Conservation (phyloP, 2,888 invertebrate species). For the Erpobdella octoculata region DNA sequence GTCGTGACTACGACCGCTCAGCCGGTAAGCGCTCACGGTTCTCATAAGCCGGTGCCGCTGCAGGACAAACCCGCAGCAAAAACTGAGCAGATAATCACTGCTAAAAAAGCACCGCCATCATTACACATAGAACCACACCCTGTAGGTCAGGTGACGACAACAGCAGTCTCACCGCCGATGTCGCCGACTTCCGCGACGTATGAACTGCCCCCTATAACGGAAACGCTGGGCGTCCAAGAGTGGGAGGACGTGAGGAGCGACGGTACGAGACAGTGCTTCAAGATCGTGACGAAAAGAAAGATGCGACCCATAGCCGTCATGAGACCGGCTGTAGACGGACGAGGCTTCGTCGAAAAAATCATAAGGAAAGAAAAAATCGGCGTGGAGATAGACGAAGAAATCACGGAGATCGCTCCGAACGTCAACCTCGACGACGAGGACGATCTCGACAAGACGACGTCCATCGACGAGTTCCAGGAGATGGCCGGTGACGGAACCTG, state of each 20-base stretch:
- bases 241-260: slow-evolving; percentile 16
- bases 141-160: slow-evolving; percentile 1
- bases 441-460: not conserved
- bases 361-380: slow-evolving; percentile 21
- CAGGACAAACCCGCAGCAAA: not conserved
- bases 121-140: not conserved
- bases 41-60: not conserved
- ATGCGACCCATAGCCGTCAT: slow-evolving; percentile 12
- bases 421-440: not conserved
- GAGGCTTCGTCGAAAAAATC: slow-evolving; percentile 13
- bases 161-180: not conserved
- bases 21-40: too few relatives aligned
- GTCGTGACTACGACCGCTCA: not conserved
- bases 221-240: slow-evolving; percentile 22
- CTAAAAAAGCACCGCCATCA: not conserved
- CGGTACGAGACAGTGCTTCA: slow-evolving; percentile 9
- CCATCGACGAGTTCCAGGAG: slow-evolving; percentile 17
- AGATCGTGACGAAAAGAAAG: slow-evolving; percentile 12
- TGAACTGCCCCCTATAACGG: slow-evolving; percentile 13
- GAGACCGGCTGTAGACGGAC: not conserved
- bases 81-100: not conserved
- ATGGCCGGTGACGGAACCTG: slow-evolving; percentile 17
- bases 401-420: slow-evolving; percentile 7
- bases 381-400: slow-evolving; percentile 22
- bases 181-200: not conserved